These are phyloP conservation scores for Chaitophorus viminalis DNA, from an alignment of 2,888 invertebrate species.

Conservation along the genomic window DNA sequence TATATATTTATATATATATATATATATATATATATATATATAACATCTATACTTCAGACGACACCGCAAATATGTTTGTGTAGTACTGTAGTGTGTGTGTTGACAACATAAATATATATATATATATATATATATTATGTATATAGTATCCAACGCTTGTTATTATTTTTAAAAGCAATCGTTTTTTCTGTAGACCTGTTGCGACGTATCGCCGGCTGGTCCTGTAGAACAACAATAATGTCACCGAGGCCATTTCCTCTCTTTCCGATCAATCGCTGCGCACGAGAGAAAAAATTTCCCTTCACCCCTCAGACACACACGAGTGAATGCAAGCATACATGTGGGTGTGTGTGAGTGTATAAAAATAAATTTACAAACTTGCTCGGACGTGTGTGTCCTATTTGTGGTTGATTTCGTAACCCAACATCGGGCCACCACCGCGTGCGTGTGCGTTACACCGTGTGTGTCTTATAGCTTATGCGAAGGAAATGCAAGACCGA, in stretches of 20 bases:
- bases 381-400: background rate
- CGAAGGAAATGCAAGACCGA: slow-evolving; percentile 32
- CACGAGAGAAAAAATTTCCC: background rate
- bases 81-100: no score
- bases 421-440: background rate
- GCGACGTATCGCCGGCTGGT: background rate
- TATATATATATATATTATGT: no score
- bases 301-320: background rate
- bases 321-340: no score
- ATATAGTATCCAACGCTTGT: no score
- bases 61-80: no score
- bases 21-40: no score
- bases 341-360: background rate
- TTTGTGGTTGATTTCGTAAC: background rate
- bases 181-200: background rate
- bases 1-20: no score
- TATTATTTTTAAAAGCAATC: background rate
- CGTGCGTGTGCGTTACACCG: no score
- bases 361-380: no score
- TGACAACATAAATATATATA: no score
- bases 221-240: background rate
- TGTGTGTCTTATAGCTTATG: background rate
- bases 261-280: background rate
- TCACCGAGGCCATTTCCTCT: slow-evolving; percentile 11
- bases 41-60: no score